phyloP scores from a whole-genome alignment of 2,888 invertebrate genomes.

The Lacanobia wlatinum region DNA sequence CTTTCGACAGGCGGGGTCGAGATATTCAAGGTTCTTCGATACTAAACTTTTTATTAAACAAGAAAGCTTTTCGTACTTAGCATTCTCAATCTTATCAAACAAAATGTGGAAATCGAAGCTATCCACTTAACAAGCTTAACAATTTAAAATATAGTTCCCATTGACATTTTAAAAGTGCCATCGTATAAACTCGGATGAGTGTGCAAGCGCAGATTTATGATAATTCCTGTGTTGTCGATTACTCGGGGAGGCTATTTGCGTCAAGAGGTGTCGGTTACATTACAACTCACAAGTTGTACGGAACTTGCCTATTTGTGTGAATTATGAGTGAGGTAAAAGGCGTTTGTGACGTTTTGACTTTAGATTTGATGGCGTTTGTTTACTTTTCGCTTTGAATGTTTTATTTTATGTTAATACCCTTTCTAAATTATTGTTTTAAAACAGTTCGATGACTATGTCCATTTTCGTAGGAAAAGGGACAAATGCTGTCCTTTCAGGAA shows the following conservation, averaged over 20 bases:
- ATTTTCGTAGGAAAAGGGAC: too few species aligned
- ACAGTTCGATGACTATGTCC: too few species aligned
- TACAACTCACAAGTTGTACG: constrained; percentile 31
- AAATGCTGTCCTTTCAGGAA: too few species aligned
- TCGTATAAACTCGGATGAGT: constrained; percentile 48
- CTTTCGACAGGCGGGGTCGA: not conserved
- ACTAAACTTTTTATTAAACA: not conserved
- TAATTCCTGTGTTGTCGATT: constrained; percentile 48
- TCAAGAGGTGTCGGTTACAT: constrained; percentile 49
- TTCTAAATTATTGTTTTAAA: too few species aligned
- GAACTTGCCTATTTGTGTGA: constrained; percentile 9
- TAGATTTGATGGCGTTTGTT: constrained; percentile 9
- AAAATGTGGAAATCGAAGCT: constrained; percentile 13
- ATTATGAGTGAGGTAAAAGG: constrained; percentile 12
- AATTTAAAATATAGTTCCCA: constrained; percentile 47
- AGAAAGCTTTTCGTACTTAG: too few species aligned
- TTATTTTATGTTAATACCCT: not conserved
- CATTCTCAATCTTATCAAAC: constrained; percentile 2
- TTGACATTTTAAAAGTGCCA: constrained; percentile 51
- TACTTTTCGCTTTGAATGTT: not conserved
- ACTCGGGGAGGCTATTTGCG: constrained; percentile 47
- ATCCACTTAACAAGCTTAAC: constrained; percentile 13
- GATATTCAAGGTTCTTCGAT: not conserved
- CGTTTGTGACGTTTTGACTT: constrained; percentile 6
- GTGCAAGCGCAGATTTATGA: constrained; percentile 50